A percentile compares a stretch with the other conserved stretches of the same genome.
Conservation (phyloP, 2,888 invertebrate species). For the Heliconius cydno region DNA sequence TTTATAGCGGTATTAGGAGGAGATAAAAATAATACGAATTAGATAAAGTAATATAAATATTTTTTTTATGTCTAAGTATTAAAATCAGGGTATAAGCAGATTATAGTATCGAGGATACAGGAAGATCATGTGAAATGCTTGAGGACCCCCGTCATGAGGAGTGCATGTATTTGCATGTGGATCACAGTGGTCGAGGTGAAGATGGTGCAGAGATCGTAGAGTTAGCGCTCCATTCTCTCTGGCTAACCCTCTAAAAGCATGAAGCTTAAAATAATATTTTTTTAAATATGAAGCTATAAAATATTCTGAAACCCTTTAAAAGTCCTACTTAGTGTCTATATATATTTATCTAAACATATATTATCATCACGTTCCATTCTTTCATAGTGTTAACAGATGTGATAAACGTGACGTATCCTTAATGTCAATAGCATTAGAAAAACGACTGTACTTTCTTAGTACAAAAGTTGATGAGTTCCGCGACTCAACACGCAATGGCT, state of each 20-base stretch:
- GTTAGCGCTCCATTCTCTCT: too few relatives aligned
- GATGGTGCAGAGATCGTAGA: neutral
- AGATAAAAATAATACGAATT: too few relatives aligned
- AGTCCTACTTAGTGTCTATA: neutral
- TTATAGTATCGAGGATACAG: neutral
- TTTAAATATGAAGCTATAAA: neutral
- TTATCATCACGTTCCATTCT: neutral
- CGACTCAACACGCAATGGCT: neutral
- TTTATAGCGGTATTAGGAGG: too few relatives aligned
- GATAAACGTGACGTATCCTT: slow-evolving; percentile 5
- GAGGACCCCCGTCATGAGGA: neutral
- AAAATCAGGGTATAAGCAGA: too few relatives aligned
- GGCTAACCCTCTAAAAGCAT: neutral
- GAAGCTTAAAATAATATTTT: neutral
- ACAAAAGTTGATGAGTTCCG: neutral
- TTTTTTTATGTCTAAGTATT: too few relatives aligned
- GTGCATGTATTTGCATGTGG: neutral
- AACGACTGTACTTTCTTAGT: too few relatives aligned
- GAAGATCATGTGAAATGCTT: neutral
- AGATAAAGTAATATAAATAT: too few relatives aligned
- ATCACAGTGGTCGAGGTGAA: neutral
- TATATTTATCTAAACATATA: neutral
- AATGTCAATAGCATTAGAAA: slow-evolving; percentile 1
- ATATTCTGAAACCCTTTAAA: neutral
- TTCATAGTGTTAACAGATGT: slow-evolving; percentile 13